Base-by-base conservation (phyloP, 2,888 invertebrate species). In the Pyrrhia umbra region DNA sequence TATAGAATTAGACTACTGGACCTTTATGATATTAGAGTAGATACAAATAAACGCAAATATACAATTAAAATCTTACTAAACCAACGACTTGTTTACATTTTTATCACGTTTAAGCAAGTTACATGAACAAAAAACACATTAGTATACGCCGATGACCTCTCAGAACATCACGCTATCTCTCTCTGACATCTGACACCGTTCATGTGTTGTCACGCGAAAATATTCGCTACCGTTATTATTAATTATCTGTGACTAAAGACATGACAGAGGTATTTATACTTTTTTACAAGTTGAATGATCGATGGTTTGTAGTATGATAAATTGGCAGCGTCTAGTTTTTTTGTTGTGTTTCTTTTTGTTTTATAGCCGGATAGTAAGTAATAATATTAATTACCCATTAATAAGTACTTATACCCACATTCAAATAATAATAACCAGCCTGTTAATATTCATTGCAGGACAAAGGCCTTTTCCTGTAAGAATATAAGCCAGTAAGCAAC, bases 141-240 rank as follows among this genome's bases (percentile, higher is more conserved):
- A 40, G 27, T 20, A 56, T 46, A 47, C 16, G 37, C 13, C 50
- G 16, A 39, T 39, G 47, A 65, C 37, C 47, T 68, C 42, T n/a
- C 27, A n/a, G n/a, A n/a, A 13, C 39, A 42, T 27, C 40, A n/a
- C 47, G 25, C 30, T 40, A 15, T 8, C 40, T 16, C 40, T 16
- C 72, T 25, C 18, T 51, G 50, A 65, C 51, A 55, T 45, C 45
- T 10, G 8, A 10, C 30, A 25, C 30, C 21, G 25, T 30, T 21
- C 8, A 55, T n/a, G 25, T 5, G 27, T 16, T 47, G 37, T 66
- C 25, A 4, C 20, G 8, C 40, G 30, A 15, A 43, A 51, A 42
- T 37, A 46, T 42, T 30, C 0, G 27, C 67, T 47, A 60, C 75
- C 70, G 75, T 74, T 68, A 56, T 18, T 54, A 46, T 39, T 16